Evolutionary conservation across 2,113 vertebrate species (phyloP).

Genomic region (Zeus faber): DNA sequence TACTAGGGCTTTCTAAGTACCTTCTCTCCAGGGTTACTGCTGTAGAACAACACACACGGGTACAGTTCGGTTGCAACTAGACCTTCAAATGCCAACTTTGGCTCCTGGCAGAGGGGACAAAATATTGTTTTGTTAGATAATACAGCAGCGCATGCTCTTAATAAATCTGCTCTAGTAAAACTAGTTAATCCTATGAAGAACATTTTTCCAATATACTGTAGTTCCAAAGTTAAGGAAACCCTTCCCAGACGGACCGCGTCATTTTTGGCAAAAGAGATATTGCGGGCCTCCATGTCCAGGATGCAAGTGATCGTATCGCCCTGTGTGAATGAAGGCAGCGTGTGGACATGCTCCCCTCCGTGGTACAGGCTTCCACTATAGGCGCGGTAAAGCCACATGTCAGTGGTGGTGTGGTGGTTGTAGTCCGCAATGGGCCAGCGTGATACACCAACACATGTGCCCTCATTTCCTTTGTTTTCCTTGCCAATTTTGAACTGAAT

Average conservation of each 20-base stretch:
- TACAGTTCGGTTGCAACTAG: conserved; percentile 77
- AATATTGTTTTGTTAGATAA: too few species aligned
- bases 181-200: conserved; percentile 6
- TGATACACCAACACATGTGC: conserved; percentile 77
- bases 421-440: conserved; percentile 82
- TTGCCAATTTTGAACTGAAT: conserved; percentile 77
- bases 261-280: conserved; percentile 81
- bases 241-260: conserved; percentile 78
- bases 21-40: conserved; percentile 83
- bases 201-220: too few species aligned
- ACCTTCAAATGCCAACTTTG: conserved; percentile 79
- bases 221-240: too few species aligned
- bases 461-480: conserved; percentile 80
- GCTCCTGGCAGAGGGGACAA: too few species aligned
- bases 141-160: too few species aligned
- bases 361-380: conserved; percentile 83
- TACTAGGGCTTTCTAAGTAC: too few species aligned
- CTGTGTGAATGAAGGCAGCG: conserved; percentile 78
- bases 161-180: too few species aligned
- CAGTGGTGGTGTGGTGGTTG: conserved; percentile 81
- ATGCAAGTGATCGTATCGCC: conserved; percentile 81
- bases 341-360: conserved; percentile 74
- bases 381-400: conserved; percentile 83
- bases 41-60: conserved; percentile 82
- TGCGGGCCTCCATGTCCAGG: conserved; percentile 81